Conservation (phyloP, 2,888 invertebrate species). For the Rhorus exstirpatorius region DNA sequence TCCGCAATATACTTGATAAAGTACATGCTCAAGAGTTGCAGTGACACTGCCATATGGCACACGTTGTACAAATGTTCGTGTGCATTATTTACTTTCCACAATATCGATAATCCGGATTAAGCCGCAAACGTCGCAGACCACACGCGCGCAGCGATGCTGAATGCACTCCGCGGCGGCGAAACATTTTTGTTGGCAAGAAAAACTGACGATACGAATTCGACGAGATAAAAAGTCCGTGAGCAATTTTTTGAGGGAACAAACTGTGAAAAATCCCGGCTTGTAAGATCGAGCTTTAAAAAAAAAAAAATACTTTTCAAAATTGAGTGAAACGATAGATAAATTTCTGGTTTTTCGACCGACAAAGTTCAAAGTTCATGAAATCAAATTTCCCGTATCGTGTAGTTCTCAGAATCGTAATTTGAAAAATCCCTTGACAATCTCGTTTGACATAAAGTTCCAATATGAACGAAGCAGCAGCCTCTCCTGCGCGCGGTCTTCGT, state of each 20-base stretch:
- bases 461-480: background rate
- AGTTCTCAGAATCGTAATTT: no score
- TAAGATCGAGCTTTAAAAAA: no score
- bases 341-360: no score
- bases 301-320: no score
- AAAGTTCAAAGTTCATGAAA: no score
- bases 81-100: background rate
- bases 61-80: background rate
- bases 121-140: slow-evolving; percentile 14
- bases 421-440: background rate
- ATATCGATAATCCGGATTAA: slow-evolving; percentile 8
- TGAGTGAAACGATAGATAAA: no score
- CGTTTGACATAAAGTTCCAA: background rate
- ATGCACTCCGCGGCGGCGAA: background rate
- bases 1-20: slow-evolving; percentile 37
- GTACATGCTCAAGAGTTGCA: slow-evolving; percentile 8
- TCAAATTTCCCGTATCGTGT: no score
- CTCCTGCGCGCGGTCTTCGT: no score
- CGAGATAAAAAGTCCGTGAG: background rate
- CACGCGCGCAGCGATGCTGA: background rate
- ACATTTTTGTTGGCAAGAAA: slow-evolving; percentile 3
- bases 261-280: no score
- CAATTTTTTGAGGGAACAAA: background rate
- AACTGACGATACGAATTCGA: background rate
- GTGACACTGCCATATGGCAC: slow-evolving; percentile 22